Evolutionary conservation across 2,888 invertebrate species (phyloP), one percentile per base, ranked within the genome.

Genomic region (Andrena trimmerana): DNA sequence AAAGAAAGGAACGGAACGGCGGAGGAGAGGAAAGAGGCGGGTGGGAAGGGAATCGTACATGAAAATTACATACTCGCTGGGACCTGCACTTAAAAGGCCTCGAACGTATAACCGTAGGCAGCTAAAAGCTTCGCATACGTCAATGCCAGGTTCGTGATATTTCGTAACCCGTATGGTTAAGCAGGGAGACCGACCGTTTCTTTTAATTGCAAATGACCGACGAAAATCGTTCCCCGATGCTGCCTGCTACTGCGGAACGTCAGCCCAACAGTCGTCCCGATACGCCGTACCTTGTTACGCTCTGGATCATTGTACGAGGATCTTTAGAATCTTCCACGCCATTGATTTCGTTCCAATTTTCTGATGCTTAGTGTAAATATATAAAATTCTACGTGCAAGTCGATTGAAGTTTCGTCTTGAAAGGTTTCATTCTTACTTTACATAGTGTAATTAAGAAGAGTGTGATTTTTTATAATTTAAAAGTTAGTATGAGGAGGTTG

Each of bases 21-120:
- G 73, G 78, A 68, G 62, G 67, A 70, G 24, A 57, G 67, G 68
- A 60, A 50, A 29, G 65, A 36, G 70, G 81, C 57, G 57, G 57
- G 42, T 42, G 63, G 81, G 69, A 78, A 77, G 84, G 83, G 83
- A 90, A 81, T 85, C 84, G 85, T 88, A 89, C 86, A 88, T 89
- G 89, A 89, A 89, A 88, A 88, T 88, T 88, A 88, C 89, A 88
- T 89, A 86, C 86, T 78, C 83, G 66, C 72, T 84, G 85, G 81
- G 89, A 81, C 85, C 87, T 85, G 85, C 80, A 87, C 87, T 88
- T 88, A 88, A 89, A 87, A 85, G 89, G 84, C 82, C 77, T 81
- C 85, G 85, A 75, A 87, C 75, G 89, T 82, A 88, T 84, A 86
- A 89, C 85, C 86, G 85, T 87, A 68, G 84, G 78, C 87, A 84